These are phyloP conservation scores for Pantherophis guttatus DNA, from an alignment of 2,113 vertebrate genomes.

Conservation along the genomic window DNA sequence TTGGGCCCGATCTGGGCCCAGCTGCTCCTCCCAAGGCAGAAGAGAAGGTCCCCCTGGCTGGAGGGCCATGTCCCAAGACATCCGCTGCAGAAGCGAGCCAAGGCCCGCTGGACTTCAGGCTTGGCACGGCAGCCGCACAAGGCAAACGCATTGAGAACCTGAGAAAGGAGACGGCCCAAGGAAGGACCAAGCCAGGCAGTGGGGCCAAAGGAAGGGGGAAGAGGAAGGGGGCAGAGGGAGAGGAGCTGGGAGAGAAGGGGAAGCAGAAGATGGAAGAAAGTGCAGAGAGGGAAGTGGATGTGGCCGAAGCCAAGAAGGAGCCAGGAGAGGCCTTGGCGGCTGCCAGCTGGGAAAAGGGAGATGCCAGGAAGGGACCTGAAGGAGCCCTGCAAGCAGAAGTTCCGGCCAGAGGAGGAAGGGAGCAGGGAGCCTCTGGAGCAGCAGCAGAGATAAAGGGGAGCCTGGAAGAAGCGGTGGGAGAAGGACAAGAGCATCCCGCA, in stretches of 20 bases:
- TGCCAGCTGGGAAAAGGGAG: not conserved
- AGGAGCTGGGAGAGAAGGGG: rapidly evolving
- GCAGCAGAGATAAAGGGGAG: rapidly evolving
- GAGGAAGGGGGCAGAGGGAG: not conserved
- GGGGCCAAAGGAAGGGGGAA: not conserved
- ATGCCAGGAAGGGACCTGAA: not conserved
- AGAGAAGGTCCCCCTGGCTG: not conserved
- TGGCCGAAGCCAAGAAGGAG: not conserved
- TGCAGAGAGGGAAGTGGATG: not conserved
- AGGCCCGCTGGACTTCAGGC: rapidly evolving
- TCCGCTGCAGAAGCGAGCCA: not conserved
- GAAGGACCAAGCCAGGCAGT: not conserved
- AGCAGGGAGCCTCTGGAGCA: rapidly evolving
- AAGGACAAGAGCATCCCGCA: not conserved
- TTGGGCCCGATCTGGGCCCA: slow-evolving; percentile 40
- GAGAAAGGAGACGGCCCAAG: slow-evolving; percentile 25
- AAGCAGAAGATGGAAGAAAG: rapidly evolving
- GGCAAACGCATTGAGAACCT: not conserved
- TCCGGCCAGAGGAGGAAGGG: rapidly evolving
- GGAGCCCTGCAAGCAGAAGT: rapidly evolving
- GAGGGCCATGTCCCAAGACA: not conserved
- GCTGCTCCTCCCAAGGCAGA: not conserved
- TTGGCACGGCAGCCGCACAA: not conserved
- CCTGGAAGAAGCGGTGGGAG: not conserved
- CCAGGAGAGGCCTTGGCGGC: slow-evolving; percentile 1